Evolutionary conservation across 1,140 invertebrate genomes (phyloP), one percentile per base, ranked within the genome.

Genomic region (Pseudomyrmex cubaensis): DNA sequence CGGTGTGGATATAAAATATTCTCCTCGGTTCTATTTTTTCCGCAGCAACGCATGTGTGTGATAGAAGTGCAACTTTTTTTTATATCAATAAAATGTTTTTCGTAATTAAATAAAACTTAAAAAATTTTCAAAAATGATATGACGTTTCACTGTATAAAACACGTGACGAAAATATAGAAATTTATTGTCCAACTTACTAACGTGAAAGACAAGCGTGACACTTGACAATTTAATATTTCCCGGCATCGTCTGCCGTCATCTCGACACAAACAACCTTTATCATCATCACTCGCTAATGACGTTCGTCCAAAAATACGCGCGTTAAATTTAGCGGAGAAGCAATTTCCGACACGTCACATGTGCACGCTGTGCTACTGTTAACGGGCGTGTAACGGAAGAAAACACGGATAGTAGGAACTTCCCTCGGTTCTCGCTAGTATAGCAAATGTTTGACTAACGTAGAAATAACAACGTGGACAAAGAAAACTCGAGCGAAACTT

Each of bases 371-470:
- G 35, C 73, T 12, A 83, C 73, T 57, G 73, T 83, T 83, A 83
- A 83, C 82, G 74, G 82, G 44, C 61, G 56, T 72, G 76, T 72
- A 80, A 72, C 76, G 76, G 76, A 56, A 80, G 76, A 80, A 80
- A 80, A 80, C 76, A 80, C 44, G 54, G 66, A 54, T 80, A 50
- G 61, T 48, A 66, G 64, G n/a, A 80, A 70, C 66, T 72, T 59
- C 54, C 52, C 76, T 80, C 44, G 44, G 25, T 66, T 44, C 62
- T n/a, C 67, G 46, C 20, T 59, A 59, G 76, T 13, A 78, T 25
- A 61, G 76, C 76, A 72, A 80, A 80, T 80, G 76, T 80, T 80
- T 80, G 76, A 80, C 76, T 80, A 80, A 80, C 76, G 76, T 70
- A 72, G 76, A 80, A 80, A 80, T 80, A 80, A 80, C 76, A 80